These are phyloP conservation scores for Lepidocyrtoides sp. DNA, from an alignment of 2,888 invertebrate species.

Conservation along the genomic window DNA sequence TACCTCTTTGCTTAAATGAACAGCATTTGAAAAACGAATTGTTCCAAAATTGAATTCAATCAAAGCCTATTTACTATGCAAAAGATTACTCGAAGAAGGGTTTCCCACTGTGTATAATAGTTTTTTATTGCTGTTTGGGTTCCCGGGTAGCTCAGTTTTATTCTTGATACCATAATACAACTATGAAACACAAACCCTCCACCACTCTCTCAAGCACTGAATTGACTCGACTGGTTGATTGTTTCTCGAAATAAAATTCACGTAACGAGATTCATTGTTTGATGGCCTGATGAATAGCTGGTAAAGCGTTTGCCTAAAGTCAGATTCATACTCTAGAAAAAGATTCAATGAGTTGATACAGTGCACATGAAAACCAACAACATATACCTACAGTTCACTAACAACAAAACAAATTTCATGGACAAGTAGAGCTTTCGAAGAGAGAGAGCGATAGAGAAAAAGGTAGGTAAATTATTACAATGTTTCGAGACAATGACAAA, in stretches of 20 bases:
- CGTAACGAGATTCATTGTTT: slow-evolving; percentile 57
- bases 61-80: not conserved
- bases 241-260: slow-evolving; percentile 56
- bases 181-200: not conserved
- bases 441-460: not conserved
- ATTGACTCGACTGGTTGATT: slow-evolving; percentile 4
- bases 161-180: not conserved
- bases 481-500: slow-evolving; percentile 74
- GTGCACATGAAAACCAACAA: not conserved
- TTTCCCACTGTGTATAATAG: slow-evolving; percentile 1
- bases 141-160: not conserved
- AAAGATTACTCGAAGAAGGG: not conserved
- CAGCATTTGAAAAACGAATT: no score
- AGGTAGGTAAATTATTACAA: slow-evolving; percentile 74
- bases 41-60: not conserved
- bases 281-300: slow-evolving; percentile 50
- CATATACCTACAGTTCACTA: no score
- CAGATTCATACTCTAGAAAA: no score
- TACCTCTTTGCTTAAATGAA: no score
- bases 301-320: no score
- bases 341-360: not conserved
- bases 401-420: slow-evolving; percentile 4
- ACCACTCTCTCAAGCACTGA: no score
- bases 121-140: slow-evolving; percentile 8
- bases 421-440: not conserved